Base-by-base conservation (phyloP, 2,888 invertebrate genomes). In the Hololepta plana region DNA sequence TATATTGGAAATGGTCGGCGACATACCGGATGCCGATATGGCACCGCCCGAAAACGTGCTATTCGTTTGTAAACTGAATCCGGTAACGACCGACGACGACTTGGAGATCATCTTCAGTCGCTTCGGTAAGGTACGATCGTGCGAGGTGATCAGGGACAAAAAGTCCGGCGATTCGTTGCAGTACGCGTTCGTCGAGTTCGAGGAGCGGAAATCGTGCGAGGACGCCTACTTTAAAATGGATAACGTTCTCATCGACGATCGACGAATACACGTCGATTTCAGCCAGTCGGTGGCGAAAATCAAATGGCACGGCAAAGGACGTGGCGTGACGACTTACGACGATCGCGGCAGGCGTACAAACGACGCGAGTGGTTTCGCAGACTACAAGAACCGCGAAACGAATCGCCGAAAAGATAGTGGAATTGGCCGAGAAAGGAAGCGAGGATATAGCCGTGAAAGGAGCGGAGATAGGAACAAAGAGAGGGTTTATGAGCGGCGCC, bases 171-270 rank as follows among this genome's bases (percentile, higher is more conserved):
- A 95, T 49, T 98, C 96, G 0, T 59, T 99, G 29, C 98, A 99
- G 47, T 99, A 99, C 56, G 96, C 96, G 1, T 99, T 99, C 51
- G 84, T 99, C 30, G 98, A 98, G 53, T 99, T 96, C 60, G 81
- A 79, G 34, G 77, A 90, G 27, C 70, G 73, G 36, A 82, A 84
- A 44, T 67, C 85, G 1, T 98, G 98, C 57, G 98, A 98, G 58
- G 82, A 84, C 41, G 98, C 98, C 1, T 99, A 87, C 55, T 93
- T 98, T 46, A 98, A 98, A 62, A 99, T 98, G 98, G 96, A 96
- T 51, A 99, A 99, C 60, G 96, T 98, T 0, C 60, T 98, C 4
- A 98, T 99, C 42, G 98, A 99, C 57, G 98, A 99, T 49, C 64
- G 98, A 13, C 65, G 98, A 35, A 98, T 99, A 44, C 98, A 98